Evolutionary conservation across 2,888 invertebrate species (phyloP).

Genomic region (Pogonocherus hispidulus): DNA sequence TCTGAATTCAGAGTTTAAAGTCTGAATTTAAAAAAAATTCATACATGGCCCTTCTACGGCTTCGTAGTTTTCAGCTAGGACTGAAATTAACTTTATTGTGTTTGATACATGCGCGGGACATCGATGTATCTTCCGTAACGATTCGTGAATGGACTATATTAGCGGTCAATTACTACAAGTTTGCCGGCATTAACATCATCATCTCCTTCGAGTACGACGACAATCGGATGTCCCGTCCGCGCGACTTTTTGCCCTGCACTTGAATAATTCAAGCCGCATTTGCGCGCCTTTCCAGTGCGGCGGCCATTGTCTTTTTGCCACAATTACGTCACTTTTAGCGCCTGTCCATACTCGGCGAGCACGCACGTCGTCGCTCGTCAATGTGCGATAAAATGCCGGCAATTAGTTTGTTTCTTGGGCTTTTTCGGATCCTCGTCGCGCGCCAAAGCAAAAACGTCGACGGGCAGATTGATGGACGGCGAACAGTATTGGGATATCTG

Average conservation of each 20-base stretch:
- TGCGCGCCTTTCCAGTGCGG: conserved; percentile 32
- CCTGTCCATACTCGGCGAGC: conserved; percentile 39
- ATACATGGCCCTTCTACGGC: too few species aligned
- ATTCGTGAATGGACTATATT: background rate
- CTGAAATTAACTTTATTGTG: too few species aligned
- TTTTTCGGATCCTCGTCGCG: too few species aligned
- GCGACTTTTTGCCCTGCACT: conserved; percentile 10
- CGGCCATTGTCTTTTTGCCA: conserved; percentile 30
- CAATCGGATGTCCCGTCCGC: background rate
- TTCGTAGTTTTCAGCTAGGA: too few species aligned
- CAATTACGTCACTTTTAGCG: conserved; percentile 29
- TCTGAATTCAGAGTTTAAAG: too few species aligned
- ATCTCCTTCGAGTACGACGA: conserved; percentile 7
- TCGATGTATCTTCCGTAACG: too few species aligned
- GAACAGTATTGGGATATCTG: too few species aligned
- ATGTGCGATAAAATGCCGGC: conserved; percentile 27
- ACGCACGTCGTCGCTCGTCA: conserved; percentile 38
- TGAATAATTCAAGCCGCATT: conserved; percentile 41
- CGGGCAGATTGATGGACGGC: too few species aligned
- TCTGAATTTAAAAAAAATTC: too few species aligned
- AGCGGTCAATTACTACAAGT: conserved; percentile 10
- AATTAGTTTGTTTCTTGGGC: conserved; percentile 5
- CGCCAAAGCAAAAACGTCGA: conserved; percentile 3
- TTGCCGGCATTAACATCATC: conserved; percentile 20
- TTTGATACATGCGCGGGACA: too few species aligned